Base-by-base conservation (phyloP, 1,140 invertebrate species). In the Platyura marginata region DNA sequence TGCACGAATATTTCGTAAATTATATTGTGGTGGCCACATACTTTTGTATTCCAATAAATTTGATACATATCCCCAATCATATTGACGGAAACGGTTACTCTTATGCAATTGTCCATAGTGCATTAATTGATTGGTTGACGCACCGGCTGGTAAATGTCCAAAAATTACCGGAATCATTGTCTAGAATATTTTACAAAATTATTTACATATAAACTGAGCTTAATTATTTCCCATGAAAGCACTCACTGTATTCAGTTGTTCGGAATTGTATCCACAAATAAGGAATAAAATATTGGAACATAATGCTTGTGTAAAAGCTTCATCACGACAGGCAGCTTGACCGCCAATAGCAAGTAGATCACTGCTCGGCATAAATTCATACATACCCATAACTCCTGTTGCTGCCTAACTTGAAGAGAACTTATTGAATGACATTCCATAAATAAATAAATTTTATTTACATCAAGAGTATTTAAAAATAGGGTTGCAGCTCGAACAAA, bases 161-260 rank as follows among this genome's bases (percentile, higher is more conserved):
- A 80, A 62, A 41, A 88, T 77, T 0, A 86, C 74, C 0, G 80
- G 72, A 3, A 83, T 55, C 53, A 78, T 70, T 33, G 74, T 75
- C 66, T 59, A 56, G 44, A 5, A 21, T n/a, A n/a, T n/a, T n/a
- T n/a, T n/a, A n/a, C n/a, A n/a, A n/a, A n/a, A n/a, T n/a, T n/a
- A n/a, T n/a, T n/a, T n/a, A n/a, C n/a, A n/a, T n/a, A n/a, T n/a
- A n/a, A n/a, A n/a, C n/a, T n/a, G n/a, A n/a, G n/a, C n/a, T n/a
- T n/a, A n/a, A n/a, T n/a, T n/a, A n/a, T n/a, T n/a, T n/a, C n/a
- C n/a, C n/a, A n/a, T n/a, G n/a, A n/a, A n/a, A n/a, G n/a, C n/a
- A 64, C 57, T 51, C 23, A 20, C 20, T 64, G 55, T 35, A 41
- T 45, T 45, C 19, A 63, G 44, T 41, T 64, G 55, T 0, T 59